Base-by-base conservation (phyloP, 2,113 vertebrate genomes). In the Callithrix jacchus region DNA sequence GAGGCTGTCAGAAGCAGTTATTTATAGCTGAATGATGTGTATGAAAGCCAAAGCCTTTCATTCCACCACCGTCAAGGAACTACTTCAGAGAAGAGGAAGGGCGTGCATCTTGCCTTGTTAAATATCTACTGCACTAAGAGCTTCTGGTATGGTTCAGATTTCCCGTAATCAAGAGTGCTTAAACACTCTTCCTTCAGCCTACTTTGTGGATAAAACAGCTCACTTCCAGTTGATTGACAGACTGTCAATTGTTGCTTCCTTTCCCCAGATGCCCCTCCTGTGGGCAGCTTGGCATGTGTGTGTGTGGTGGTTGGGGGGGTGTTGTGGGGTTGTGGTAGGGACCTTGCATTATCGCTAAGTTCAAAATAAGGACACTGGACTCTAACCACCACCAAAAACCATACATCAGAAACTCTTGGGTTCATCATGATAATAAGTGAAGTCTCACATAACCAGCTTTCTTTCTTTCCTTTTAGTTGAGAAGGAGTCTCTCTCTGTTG, bases 31-130 rank as follows among this genome's bases (percentile, higher is more conserved):
- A 80, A 32, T 80, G 79, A 89, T 61, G 40, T 32, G 40, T 42
- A 87, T 40, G 14, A 97, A 89, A 97, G 88, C 64, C 16, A 12
- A 74, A 91, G 77, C 11, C 73, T 87, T 93, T 87, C 40, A 23
- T 89, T 87, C 54, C 25, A 5, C 61, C 30, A 18, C 32, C 4
- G 9, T 56, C 74, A 71, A 14, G 0, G 71, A 91, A 54, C 64
- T 35, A 27, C 84, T 88, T 86, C 88, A 66, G 61, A 93, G 93
- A 91, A 95, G 70, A 96, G 86, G 90, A 96, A 95, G 86, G 85
- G 73, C 0, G 1, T 83, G 61, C 8, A 0, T 37, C 84, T 76
- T 58, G 66, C 45, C 71, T 77, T 49, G 37, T 66, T 76, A 56
- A 81, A 8, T 56, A 91, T 68, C 47, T 23, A 20, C 70, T 10